These are phyloP conservation scores for Rhynchophorus ferrugineus DNA, from an alignment of 1,140 invertebrate species.

Conservation along the genomic window DNA sequence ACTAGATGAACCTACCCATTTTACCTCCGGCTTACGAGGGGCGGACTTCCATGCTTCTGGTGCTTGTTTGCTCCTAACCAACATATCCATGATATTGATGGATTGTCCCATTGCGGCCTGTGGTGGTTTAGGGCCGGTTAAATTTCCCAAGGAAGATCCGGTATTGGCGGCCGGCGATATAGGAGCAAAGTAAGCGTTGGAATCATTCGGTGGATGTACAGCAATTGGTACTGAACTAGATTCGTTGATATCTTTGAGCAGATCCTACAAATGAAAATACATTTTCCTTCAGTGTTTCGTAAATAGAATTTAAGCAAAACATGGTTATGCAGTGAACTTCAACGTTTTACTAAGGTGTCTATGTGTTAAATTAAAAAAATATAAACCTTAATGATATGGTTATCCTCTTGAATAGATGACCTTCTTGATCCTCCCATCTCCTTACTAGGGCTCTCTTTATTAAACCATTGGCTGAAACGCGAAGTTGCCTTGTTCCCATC, in stretches of 20 bases:
- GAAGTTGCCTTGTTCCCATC: constrained; percentile 46
- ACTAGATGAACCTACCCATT: neutral
- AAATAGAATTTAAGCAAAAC: neutral
- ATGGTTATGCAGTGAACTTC: neutral
- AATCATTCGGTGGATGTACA: constrained; percentile 48
- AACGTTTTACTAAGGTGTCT: neutral
- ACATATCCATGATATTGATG: constrained; percentile 47
- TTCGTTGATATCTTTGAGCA: constrained; percentile 40
- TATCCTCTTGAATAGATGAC: constrained; percentile 57
- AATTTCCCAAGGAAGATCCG: constrained; percentile 1
- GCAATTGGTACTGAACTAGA: constrained; percentile 34
- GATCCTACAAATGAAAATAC: constrained; percentile 16
- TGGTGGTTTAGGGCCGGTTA: constrained; percentile 8
- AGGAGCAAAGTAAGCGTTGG: constrained; percentile 54
- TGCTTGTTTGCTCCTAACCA: constrained; percentile 26
- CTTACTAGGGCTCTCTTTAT: constrained; percentile 44
- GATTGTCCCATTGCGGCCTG: constrained; percentile 16
- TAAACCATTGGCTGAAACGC: constrained; percentile 55
- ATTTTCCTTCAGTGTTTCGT: neutral
- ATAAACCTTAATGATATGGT: constrained; percentile 47
- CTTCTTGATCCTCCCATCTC: constrained; percentile 42
- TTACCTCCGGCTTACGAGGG: constrained; percentile 4
- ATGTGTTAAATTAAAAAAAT: constrained; percentile 24
- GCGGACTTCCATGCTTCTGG: constrained; percentile 12
- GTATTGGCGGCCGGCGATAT: constrained; percentile 53